phyloP scores from a whole-genome alignment of 2,113 vertebrate genomes.

The Antechinus flavipes region DNA sequence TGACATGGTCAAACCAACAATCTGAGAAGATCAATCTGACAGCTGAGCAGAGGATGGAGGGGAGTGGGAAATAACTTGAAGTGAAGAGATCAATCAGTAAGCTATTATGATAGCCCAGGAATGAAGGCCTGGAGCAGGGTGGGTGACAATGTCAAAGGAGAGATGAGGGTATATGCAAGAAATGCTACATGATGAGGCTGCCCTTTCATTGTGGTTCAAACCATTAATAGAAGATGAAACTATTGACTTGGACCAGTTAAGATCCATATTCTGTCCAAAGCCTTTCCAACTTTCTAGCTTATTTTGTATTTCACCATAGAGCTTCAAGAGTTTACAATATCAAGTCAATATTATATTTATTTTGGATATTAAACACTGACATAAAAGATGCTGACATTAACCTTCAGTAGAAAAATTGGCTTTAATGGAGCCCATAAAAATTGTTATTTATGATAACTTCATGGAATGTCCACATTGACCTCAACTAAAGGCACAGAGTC shows the following conservation, averaged over 20 bases:
- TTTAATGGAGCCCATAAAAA: conserved; percentile 86
- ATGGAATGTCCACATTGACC: conserved; percentile 79
- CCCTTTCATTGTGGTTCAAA: not conserved
- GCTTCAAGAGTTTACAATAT: conserved; percentile 51
- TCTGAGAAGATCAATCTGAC: not conserved
- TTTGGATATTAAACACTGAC: conserved; percentile 82
- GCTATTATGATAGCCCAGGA: not conserved
- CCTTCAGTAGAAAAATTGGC: conserved; percentile 80
- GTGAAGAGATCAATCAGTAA: not conserved
- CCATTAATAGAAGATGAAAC: not conserved
- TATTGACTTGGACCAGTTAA: not conserved
- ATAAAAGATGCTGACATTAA: conserved; percentile 83
- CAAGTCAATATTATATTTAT: conserved; percentile 83
- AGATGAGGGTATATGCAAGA: not conserved
- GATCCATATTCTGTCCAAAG: not conserved
- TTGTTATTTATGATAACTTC: conserved; percentile 82
- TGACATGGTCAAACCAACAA: not conserved
- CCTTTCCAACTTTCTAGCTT: not conserved
- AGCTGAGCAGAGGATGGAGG: not conserved
- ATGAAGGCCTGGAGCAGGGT: not conserved
- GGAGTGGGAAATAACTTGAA: not conserved
- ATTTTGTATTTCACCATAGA: not conserved
- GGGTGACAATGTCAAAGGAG: not conserved
- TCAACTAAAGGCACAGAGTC: conserved; percentile 79
- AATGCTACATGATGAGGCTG: not conserved